Evolutionary conservation across 2,113 vertebrate species (phyloP), one percentile per base, ranked within the genome.

Genomic region (Petrocephalus microphthalmus): DNA sequence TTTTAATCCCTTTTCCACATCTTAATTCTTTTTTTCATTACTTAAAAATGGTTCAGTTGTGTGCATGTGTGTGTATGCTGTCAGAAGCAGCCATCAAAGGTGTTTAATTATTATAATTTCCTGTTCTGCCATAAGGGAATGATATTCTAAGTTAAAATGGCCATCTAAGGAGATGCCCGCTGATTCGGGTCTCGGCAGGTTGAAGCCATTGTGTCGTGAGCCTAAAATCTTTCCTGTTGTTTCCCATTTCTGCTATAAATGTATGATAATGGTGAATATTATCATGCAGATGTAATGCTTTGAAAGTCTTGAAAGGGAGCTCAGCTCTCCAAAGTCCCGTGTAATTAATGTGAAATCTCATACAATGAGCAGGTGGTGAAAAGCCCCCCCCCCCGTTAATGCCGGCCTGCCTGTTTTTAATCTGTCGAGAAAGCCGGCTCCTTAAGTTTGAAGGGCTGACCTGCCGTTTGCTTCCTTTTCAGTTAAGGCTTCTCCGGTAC

Each of bases 401-500:
- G 25, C 67, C 37, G 22, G 49, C 49, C 81, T 47, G 20, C 0
- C 5, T 45, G 3, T 82, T 83, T 83, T 20, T 83, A 83, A 83
- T 47, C 81, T 47, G 19, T 51, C 17, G 5, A 47, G 29, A 86
- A 64, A 86, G 10, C 6, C 57, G 22, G 17, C 33, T 25, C 47
- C 64, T 37, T 64, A 49, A 17, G 10, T 29, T n/a, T 85, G 85
- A 45, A 87, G 29, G 1, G 6, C 25, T 67, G 60, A 67, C 60
- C 60, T 67, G 25, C 29, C 89, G 25, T 60, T 90, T 56, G 90
- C 45, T 87, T 0, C 90, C 92, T 89, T 92, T 89, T 89, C 95
- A 99, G 98, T 92, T 95, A 17, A 95, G 91, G 91, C 84, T 97
- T 57, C 91, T 97, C 90, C 96, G 96, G 87, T 97, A 96, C 87